Percentiles rank a stretch among this genome's conserved stretches.
phyloP scores from a whole-genome alignment of 2,797 vertebrate genomes.

The Sarcophilus harrisii region DNA sequence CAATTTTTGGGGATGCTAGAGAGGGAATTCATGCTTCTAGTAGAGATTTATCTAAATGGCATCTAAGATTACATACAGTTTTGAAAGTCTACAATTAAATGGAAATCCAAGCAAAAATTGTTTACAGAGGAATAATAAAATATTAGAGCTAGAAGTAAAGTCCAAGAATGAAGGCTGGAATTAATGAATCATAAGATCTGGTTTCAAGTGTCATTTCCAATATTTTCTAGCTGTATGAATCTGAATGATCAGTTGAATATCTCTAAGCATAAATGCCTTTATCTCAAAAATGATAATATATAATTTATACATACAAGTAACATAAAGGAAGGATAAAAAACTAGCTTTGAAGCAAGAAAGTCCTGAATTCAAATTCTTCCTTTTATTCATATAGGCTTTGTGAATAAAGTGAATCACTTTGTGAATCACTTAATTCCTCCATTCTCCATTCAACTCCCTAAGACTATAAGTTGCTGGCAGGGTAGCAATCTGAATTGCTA shows the following conservation, averaged over 20 bases:
- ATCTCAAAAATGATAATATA: background rate
- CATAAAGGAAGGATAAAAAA: background rate
- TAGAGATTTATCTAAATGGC: background rate
- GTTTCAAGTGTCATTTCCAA: background rate
- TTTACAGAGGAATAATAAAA: background rate
- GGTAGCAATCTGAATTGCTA: background rate
- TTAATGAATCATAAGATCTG: background rate
- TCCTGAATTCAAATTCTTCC: background rate
- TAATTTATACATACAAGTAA: background rate
- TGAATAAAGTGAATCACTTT: background rate
- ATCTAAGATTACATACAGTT: background rate
- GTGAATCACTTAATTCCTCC: background rate
- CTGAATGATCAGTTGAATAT: background rate
- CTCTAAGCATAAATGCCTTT: background rate
- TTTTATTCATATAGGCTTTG: background rate
- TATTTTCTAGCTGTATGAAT: background rate
- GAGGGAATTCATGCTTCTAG: background rate
- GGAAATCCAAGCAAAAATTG: background rate
- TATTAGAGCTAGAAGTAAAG: background rate
- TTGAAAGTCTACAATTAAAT: background rate
- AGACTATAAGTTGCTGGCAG: background rate
- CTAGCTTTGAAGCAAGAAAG: background rate
- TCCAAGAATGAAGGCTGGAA: background rate
- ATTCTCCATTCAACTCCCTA: background rate
- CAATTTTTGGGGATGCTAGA: background rate